These are phyloP conservation scores for Sylvietta virens DNA, from an alignment of 2,113 vertebrate species.

Conservation along the genomic window DNA sequence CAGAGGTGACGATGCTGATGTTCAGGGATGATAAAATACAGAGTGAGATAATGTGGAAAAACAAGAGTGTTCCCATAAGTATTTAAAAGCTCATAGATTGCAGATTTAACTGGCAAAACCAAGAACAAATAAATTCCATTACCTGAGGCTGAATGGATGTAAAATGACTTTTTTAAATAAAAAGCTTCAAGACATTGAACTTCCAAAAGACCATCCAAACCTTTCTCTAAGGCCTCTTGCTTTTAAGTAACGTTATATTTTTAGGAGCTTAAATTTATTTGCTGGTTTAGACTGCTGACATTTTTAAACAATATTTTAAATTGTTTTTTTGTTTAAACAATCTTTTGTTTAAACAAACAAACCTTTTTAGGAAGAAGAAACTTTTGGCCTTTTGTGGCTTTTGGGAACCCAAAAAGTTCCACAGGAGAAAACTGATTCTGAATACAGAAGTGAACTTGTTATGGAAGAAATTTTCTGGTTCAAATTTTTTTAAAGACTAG, in stretches of 20 bases:
- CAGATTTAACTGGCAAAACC: not conserved
- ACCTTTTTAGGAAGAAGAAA: not conserved
- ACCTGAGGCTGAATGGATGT: not conserved
- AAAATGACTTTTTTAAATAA: not conserved
- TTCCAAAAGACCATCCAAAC: not conserved
- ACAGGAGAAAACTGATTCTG: not conserved
- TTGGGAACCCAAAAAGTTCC: not conserved
- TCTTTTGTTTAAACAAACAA: not conserved
- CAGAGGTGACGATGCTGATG: accelerated
- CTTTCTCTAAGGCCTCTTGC: not conserved
- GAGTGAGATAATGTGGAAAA: not conserved
- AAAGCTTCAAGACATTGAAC: accelerated
- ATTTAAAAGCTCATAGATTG: not conserved
- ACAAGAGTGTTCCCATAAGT: accelerated
- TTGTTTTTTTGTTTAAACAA: too few species aligned
- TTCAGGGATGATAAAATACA: not conserved
- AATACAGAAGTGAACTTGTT: not conserved
- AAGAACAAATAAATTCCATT: not conserved
- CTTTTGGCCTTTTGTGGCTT: not conserved
- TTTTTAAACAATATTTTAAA: not conserved
- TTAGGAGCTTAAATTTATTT: not conserved
- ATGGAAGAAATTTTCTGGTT: not conserved
- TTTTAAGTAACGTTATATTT: not conserved
- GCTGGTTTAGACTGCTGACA: too few species aligned
- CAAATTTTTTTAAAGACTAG: not conserved